These are phyloP conservation scores for Lepus oiostolus DNA, from an alignment of 2,797 vertebrate genomes.

Conservation along the genomic window DNA sequence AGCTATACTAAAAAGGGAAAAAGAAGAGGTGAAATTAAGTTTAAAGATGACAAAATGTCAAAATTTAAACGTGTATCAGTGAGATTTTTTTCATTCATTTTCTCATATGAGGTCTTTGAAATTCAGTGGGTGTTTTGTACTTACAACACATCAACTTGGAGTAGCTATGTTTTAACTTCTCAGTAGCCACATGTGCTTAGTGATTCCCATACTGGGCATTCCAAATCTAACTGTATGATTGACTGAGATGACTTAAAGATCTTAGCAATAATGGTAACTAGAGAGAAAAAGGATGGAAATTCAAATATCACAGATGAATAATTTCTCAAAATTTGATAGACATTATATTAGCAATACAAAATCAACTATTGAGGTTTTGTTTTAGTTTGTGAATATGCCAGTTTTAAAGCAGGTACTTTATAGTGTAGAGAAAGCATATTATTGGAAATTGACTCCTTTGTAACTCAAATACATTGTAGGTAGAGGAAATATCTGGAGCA, in stretches of 20 bases:
- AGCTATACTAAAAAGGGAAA: conserved; percentile 4
- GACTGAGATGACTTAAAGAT: conserved; percentile 9
- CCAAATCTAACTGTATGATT: not conserved
- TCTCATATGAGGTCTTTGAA: not conserved
- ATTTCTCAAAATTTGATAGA: conserved; percentile 4
- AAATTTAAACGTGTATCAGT: not conserved
- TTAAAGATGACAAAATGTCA: not conserved
- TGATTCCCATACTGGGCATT: not conserved
- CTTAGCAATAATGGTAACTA: not conserved
- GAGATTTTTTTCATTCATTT: not conserved
- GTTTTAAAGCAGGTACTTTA: not conserved
- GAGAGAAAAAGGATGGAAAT: conserved; percentile 42
- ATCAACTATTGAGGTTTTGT: not conserved
- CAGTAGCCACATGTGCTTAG: not conserved
- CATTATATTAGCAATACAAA: conserved; percentile 4
- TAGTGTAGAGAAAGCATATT: not conserved
- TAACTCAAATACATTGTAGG: no score
- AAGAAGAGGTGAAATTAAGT: conserved; percentile 19
- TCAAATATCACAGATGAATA: conserved; percentile 14
- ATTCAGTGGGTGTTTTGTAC: not conserved
- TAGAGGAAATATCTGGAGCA: not conserved
- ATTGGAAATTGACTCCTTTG: not conserved
- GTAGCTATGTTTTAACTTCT: not conserved
- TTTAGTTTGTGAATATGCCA: conserved; percentile 41
- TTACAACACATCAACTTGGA: not conserved